phyloP scores from a whole-genome alignment of 2,797 vertebrate genomes.

The Podarcis siculus region DNA sequence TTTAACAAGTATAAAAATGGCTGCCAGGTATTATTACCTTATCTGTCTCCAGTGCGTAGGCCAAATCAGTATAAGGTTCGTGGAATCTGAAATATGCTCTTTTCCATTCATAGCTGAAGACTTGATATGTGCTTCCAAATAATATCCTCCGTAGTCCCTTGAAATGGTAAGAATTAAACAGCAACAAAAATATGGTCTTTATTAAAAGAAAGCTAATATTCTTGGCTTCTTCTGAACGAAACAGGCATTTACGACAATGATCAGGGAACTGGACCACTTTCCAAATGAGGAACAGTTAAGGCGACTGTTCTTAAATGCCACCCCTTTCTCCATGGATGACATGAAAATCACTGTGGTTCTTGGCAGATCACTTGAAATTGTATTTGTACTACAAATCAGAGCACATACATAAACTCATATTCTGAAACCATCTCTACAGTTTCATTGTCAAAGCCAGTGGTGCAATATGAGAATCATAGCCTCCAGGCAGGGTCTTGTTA shows the following conservation, averaged over 20 bases:
- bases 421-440: background rate
- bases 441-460: background rate
- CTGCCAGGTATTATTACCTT: constrained; percentile 74
- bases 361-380: background rate
- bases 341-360: background rate
- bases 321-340: background rate
- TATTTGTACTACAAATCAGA: background rate
- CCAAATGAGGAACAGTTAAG: background rate
- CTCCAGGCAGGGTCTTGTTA: too few species aligned
- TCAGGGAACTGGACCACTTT: background rate
- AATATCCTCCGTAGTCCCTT: constrained; percentile 83
- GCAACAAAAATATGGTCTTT: too few species aligned
- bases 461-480: too few species aligned
- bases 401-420: background rate
- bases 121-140: constrained; percentile 74
- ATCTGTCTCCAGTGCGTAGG: constrained; percentile 81
- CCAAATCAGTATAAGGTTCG: constrained; percentile 73
- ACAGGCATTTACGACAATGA: background rate
- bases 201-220: background rate
- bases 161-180: background rate
- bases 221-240: background rate
- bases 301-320: background rate
- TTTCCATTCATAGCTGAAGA: constrained; percentile 84
- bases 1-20: background rate
- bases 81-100: constrained; percentile 82